A percentile compares a stretch with the other conserved stretches of the same genome.
phyloP scores from a whole-genome alignment of 2,888 invertebrate genomes.

The Pherbina coryleti region DNA sequence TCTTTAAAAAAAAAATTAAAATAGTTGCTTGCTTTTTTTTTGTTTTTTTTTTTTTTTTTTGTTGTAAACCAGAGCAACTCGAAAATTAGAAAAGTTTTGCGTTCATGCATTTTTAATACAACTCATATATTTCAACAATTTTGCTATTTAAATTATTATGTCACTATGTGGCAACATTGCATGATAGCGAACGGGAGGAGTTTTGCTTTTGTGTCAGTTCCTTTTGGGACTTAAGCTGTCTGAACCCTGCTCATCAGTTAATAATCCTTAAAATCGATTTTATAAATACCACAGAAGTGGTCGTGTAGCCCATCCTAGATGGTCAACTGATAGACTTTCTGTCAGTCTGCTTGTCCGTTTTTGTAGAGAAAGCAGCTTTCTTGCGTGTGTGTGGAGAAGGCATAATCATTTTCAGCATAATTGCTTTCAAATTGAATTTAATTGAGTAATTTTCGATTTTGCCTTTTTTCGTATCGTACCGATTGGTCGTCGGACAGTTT shows the following conservation, averaged over 20 bases:
- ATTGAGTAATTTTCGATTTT: not conserved
- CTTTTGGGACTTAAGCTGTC: slow-evolving; percentile 3
- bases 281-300: not conserved
- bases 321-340: not conserved
- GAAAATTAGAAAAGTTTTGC: slow-evolving; percentile 6
- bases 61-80: not conserved
- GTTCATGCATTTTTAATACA: too few species aligned
- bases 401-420: not conserved
- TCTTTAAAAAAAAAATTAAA: not conserved
- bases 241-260: not conserved
- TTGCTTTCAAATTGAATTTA: slow-evolving; percentile 4
- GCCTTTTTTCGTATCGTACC: not conserved
- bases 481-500: too few species aligned
- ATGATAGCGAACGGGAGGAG: not conserved
- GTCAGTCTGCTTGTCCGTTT: too few species aligned
- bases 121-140: too few species aligned
- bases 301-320: not conserved
- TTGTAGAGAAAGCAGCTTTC: not conserved
- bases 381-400: not conserved
- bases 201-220: not conserved
- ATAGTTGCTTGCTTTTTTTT: too few species aligned
- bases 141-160: too few species aligned
- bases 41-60: not conserved
- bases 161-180: not conserved
- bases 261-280: slow-evolving; percentile 11